Evolutionary conservation across 2,797 vertebrate genomes (phyloP).

Genomic region (Rhinoraja longicauda): DNA sequence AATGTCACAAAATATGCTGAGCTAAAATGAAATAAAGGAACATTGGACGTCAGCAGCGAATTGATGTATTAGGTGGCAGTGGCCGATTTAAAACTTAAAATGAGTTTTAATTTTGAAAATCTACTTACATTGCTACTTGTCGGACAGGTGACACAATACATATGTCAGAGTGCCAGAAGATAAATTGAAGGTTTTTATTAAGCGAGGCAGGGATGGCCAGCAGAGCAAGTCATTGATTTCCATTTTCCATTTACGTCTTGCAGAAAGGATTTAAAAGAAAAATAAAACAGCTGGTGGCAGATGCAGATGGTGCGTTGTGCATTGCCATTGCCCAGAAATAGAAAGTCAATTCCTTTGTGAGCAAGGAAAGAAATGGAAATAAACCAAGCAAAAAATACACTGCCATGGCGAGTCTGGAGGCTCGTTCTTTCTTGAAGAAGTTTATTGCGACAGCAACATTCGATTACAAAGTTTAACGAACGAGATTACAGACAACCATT

Average conservation of each 20-base stretch:
- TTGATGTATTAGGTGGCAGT: background rate
- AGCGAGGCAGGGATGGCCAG: constrained; percentile 21
- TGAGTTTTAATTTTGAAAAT: constrained; percentile 33
- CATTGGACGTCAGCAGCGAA: background rate
- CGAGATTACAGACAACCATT: no score
- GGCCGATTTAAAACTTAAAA: background rate
- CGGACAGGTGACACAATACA: background rate
- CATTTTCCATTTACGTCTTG: background rate
- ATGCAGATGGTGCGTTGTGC: background rate
- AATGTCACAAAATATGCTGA: background rate
- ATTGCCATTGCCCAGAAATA: background rate
- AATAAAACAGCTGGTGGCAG: background rate
- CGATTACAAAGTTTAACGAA: no score
- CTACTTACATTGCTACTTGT: constrained; percentile 18
- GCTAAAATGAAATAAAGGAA: constrained; percentile 1
- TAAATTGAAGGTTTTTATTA: constrained; percentile 8
- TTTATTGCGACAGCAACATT: no score
- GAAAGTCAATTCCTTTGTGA: background rate
- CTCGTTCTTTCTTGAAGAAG: no score
- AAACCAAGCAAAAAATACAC: background rate
- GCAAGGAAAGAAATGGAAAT: background rate
- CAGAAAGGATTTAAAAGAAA: background rate
- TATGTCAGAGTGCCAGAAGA: constrained; percentile 9
- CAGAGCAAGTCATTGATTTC: constrained; percentile 10
- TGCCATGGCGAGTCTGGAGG: no score